A percentile compares a stretch with the other conserved stretches of the same genome.
These are phyloP conservation scores for Chrysopa pallens DNA, from an alignment of 1,140 invertebrate species.

Conservation along the genomic window DNA sequence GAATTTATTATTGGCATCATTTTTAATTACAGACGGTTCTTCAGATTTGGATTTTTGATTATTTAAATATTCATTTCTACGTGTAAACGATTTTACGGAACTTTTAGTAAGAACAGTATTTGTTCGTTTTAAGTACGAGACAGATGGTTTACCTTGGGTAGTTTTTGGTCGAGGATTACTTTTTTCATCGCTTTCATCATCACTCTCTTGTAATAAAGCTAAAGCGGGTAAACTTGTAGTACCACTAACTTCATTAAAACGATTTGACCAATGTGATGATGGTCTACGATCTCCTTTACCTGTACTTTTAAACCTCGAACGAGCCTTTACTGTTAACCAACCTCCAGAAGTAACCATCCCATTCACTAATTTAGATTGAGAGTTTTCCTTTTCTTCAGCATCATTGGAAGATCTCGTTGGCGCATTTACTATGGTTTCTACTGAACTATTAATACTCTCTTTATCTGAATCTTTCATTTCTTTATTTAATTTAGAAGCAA, in stretches of 20 bases:
- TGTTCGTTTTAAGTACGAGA: background rate
- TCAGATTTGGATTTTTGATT: background rate
- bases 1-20: background rate
- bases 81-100: background rate
- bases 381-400: conserved; percentile 23
- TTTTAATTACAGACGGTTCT: too few relatives aligned
- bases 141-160: background rate
- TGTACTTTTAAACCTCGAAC: conserved; percentile 24
- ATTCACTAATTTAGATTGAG: conserved; percentile 16
- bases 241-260: conserved; percentile 44
- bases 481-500: background rate
- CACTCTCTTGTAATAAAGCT: conserved; percentile 25
- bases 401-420: conserved; percentile 29
- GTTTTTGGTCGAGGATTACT: background rate
- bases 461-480: background rate
- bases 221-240: conserved; percentile 44
- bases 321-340: conserved; percentile 44
- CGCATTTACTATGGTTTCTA: conserved; percentile 29
- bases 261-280: conserved; percentile 37
- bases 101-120: background rate
- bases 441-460: conserved; percentile 20
- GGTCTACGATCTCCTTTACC: conserved; percentile 13
- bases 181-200: conserved; percentile 10
- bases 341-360: conserved; percentile 34
- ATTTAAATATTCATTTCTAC: background rate